Evolutionary conservation across 2,888 invertebrate species (phyloP).

Genomic region (Lordiphosa fenestrarum): DNA sequence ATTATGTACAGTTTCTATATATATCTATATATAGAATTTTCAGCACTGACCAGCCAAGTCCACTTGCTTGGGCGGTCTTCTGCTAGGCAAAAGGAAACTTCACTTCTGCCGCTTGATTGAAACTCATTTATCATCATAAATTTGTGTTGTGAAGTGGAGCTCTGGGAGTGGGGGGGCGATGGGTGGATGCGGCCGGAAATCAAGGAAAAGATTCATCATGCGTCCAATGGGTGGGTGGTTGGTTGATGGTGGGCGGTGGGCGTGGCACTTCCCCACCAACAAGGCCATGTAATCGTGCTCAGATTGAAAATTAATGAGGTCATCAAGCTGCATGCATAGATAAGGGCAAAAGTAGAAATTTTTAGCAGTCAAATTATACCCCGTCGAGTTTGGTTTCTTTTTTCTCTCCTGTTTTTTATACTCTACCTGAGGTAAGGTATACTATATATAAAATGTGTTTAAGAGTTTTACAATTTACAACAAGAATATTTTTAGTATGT

Average conservation of each 20-base stretch:
- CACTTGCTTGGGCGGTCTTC: constrained; percentile 49
- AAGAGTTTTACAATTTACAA: too few species aligned
- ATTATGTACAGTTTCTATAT: constrained; percentile 65
- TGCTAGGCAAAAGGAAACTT: constrained; percentile 36
- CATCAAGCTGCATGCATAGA: constrained; percentile 58
- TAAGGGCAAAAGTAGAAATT: constrained; percentile 29
- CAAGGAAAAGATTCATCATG: constrained; percentile 67
- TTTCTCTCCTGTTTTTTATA: constrained; percentile 34
- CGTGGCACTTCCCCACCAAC: constrained; percentile 32
- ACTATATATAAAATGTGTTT: not conserved
- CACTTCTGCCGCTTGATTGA: constrained; percentile 75
- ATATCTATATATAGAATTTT: constrained; percentile 49
- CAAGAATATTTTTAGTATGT: too few species aligned
- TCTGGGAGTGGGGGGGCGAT: constrained; percentile 12
- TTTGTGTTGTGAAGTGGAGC: constrained; percentile 41
- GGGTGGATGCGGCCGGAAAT: constrained; percentile 2
- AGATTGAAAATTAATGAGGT: constrained; percentile 79
- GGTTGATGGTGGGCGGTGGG: constrained; percentile 4
- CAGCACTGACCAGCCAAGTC: constrained; percentile 25
- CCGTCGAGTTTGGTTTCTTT: constrained; percentile 14
- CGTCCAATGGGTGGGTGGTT: constrained; percentile 31
- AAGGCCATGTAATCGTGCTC: constrained; percentile 71
- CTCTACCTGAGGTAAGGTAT: not conserved
- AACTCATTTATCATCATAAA: constrained; percentile 76
- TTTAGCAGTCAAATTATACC: constrained; percentile 38